phyloP scores from a whole-genome alignment of 2,888 invertebrate genomes.

The Scaeva pyrastri region DNA sequence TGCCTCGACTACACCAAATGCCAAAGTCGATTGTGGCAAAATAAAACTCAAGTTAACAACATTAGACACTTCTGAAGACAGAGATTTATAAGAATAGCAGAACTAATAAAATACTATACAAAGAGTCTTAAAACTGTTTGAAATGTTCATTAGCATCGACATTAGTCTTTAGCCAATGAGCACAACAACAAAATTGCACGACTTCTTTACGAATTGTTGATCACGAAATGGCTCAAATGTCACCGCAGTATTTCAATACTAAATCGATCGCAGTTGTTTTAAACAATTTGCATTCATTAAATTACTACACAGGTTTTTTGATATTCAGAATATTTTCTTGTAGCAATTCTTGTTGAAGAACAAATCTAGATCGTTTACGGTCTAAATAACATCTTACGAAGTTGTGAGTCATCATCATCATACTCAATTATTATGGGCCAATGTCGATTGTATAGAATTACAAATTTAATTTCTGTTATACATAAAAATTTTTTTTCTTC shows the following conservation, averaged over 20 bases:
- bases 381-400: conserved; percentile 55
- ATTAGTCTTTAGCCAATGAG: conserved; percentile 47
- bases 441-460: conserved; percentile 59
- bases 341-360: conserved; percentile 29
- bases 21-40: neutral
- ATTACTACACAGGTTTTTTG: neutral
- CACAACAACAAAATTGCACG: conserved; percentile 48
- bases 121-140: conserved; percentile 21
- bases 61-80: conserved; percentile 7
- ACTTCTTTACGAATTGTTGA: conserved; percentile 36
- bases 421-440: conserved; percentile 36
- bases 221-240: conserved; percentile 57
- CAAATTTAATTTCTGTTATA: conserved; percentile 28
- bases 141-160: conserved; percentile 54
- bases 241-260: conserved; percentile 12
- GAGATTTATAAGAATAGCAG: neutral
- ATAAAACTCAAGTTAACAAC: conserved; percentile 21
- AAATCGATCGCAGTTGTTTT: conserved; percentile 7
- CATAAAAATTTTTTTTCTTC: neutral
- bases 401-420: conserved; percentile 36
- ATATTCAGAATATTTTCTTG: conserved; percentile 29
- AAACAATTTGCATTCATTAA: conserved; percentile 14
- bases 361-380: conserved; percentile 57
- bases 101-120: neutral
- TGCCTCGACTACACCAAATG: neutral